Conservation (phyloP, 1,140 invertebrate species). For the Drosophila sulfurigaster region DNA sequence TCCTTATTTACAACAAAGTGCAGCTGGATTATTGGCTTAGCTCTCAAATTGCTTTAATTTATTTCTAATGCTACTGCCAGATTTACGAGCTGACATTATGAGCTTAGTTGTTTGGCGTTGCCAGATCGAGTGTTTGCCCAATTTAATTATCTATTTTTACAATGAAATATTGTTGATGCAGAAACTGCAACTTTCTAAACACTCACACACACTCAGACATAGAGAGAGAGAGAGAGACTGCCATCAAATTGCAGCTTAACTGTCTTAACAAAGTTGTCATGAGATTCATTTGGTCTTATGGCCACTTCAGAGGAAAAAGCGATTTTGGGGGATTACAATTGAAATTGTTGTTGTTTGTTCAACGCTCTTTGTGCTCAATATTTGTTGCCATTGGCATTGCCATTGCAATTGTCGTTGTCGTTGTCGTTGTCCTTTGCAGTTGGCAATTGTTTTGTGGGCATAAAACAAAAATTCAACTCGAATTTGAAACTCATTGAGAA, state of each 20-base stretch:
- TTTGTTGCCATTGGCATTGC: slow-evolving; percentile 7
- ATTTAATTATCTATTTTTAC: background rate
- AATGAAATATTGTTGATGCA: background rate
- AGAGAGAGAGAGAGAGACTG: background rate
- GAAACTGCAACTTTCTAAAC: background rate
- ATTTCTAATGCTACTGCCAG: no score
- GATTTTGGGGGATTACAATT: slow-evolving; percentile 28
- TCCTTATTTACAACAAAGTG: no score
- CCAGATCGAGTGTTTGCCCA: no score
- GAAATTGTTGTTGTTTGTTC: slow-evolving; percentile 16
- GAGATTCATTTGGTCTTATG: slow-evolving; percentile 18
- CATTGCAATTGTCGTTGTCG: background rate
- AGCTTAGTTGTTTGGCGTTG: no score
- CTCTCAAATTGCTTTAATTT: no score
- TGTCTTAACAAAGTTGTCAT: slow-evolving; percentile 16
- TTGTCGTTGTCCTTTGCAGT: slow-evolving; percentile 2
- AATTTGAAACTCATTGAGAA: slow-evolving; percentile 19
- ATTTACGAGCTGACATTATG: no score
- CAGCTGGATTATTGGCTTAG: no score
- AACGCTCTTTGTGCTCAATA: slow-evolving; percentile 3
- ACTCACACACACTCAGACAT: background rate
- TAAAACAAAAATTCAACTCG: slow-evolving; percentile 37
- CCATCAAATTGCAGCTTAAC: slow-evolving; percentile 15
- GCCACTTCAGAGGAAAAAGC: slow-evolving; percentile 14
- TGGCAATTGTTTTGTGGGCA: slow-evolving; percentile 28